These are phyloP conservation scores for Dryocosmus kuriphilus DNA, from an alignment of 2,888 invertebrate genomes.

Conservation along the genomic window DNA sequence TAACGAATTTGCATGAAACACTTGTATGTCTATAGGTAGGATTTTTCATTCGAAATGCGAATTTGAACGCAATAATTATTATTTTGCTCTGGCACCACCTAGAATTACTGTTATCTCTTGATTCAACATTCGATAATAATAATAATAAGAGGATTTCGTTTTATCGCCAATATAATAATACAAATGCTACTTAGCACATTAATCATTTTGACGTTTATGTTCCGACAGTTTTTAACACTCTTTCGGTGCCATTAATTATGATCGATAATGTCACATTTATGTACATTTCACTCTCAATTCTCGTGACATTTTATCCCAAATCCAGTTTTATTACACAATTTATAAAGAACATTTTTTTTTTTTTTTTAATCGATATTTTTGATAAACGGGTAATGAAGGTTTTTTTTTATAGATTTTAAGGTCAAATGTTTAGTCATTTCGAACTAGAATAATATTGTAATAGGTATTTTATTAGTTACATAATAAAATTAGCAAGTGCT, in stretches of 20 bases:
- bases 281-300: too few relatives aligned
- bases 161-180: too few relatives aligned
- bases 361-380: not conserved
- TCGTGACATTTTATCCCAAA: too few relatives aligned
- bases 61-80: conserved; percentile 1
- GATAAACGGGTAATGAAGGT: not conserved
- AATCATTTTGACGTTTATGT: conserved; percentile 1
- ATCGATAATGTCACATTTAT: too few relatives aligned
- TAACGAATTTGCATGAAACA: not conserved
- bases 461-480: not conserved
- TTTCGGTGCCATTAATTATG: too few relatives aligned
- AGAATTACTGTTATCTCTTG: not conserved
- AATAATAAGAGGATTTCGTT: too few relatives aligned
- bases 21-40: not conserved
- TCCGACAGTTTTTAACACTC: not conserved
- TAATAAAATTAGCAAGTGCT: not conserved
- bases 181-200: too few relatives aligned
- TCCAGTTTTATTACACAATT: too few relatives aligned
- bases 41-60: conserved; percentile 2
- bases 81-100: not conserved
- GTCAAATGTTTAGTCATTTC: too few relatives aligned
- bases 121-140: not conserved
- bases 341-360: too few relatives aligned
- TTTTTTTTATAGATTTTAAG: not conserved
- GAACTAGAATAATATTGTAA: too few relatives aligned